phyloP scores from a whole-genome alignment of 2,113 vertebrate species.

The Rhea americana region DNA sequence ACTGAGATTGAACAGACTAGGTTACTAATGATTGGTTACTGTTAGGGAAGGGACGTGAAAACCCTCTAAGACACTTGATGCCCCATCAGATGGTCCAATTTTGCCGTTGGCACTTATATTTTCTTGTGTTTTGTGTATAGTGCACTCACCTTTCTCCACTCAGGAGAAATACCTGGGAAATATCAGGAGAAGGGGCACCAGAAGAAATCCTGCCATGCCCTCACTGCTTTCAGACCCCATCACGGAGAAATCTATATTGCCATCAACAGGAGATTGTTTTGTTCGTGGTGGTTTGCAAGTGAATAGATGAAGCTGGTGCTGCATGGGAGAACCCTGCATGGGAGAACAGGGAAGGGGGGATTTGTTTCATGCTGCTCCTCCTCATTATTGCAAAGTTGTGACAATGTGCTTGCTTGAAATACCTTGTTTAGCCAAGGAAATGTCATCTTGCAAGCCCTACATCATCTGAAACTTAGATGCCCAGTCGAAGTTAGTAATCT shows the following conservation, averaged over 20 bases:
- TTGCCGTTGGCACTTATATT: background rate
- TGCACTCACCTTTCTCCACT: background rate
- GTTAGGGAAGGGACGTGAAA: background rate
- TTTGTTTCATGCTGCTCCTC: background rate
- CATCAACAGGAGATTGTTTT: background rate
- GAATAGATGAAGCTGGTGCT: background rate
- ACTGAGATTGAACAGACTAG: background rate
- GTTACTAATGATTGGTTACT: background rate
- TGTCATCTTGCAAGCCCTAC: background rate
- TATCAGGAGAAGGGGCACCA: background rate
- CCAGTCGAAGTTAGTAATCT: rapidly evolving
- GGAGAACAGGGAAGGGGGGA: background rate
- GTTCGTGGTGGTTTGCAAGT: background rate
- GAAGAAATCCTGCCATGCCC: background rate
- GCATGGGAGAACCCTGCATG: too few species aligned
- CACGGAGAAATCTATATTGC: background rate
- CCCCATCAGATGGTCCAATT: background rate
- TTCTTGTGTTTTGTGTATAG: background rate
- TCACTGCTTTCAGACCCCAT: background rate
- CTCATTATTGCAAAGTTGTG: background rate
- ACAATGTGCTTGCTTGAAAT: background rate
- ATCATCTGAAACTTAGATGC: background rate
- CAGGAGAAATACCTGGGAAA: background rate
- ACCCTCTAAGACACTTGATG: rapidly evolving
- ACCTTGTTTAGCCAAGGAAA: background rate